phyloP scores from a whole-genome alignment of 2,888 invertebrate species.

The Ophion ellenae region DNA sequence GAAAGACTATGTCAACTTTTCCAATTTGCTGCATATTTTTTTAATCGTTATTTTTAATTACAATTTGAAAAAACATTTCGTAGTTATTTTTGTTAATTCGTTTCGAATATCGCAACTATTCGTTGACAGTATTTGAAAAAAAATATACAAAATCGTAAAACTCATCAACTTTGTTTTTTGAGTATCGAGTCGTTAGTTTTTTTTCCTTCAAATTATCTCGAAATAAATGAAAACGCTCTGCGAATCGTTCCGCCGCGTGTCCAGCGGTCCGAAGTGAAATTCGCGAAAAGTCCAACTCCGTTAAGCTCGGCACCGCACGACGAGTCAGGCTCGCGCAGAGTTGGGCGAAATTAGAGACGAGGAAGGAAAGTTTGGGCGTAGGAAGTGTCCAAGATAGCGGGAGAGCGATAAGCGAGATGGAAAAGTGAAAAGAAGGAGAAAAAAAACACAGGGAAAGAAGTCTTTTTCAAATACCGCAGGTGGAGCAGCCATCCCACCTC shows the following conservation, averaged over 20 bases:
- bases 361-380: slow-evolving; percentile 20
- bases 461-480: slow-evolving; percentile 79
- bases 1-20: too few relatives aligned
- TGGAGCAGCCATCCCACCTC: slow-evolving; percentile 84
- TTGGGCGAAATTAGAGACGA: slow-evolving; percentile 8
- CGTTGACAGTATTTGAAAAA: too few relatives aligned
- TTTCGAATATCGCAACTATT: too few relatives aligned
- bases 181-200: too few relatives aligned
- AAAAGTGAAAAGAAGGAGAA: slow-evolving; percentile 35
- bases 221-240: not conserved
- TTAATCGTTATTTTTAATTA: too few relatives aligned
- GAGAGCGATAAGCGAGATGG: slow-evolving; percentile 28
- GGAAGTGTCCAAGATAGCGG: slow-evolving; percentile 3
- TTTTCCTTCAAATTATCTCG: too few relatives aligned
- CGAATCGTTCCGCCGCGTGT: not conserved
- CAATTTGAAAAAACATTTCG: too few relatives aligned
- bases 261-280: not conserved
- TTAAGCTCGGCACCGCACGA: not conserved
- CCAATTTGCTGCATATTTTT: too few relatives aligned
- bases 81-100: too few relatives aligned
- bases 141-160: too few relatives aligned
- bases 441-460: slow-evolving; percentile 56
- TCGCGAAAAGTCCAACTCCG: not conserved
- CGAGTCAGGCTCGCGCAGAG: not conserved
- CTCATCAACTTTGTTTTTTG: too few relatives aligned